Percentiles rank a stretch among this genome's conserved stretches.
These are phyloP conservation scores for Adela reaumurella DNA, from an alignment of 2,888 invertebrate genomes.

Conservation along the genomic window DNA sequence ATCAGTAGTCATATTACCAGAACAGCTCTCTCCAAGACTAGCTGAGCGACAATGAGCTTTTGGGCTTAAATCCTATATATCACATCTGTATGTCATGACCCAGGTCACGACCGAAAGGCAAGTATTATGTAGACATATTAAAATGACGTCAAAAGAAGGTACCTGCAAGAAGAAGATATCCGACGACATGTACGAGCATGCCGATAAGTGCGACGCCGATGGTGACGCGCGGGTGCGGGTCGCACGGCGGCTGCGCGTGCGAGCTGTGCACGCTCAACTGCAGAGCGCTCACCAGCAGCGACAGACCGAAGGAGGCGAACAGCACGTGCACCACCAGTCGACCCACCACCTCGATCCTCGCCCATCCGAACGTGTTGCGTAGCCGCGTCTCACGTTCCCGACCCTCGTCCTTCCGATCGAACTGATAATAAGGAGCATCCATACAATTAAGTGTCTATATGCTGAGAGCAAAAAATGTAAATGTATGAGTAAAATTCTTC, in stretches of 20 bases:
- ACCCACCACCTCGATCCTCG: slow-evolving; percentile 82
- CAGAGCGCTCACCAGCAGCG: slow-evolving; percentile 74
- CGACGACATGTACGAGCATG: slow-evolving; percentile 70
- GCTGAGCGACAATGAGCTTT: too few relatives aligned
- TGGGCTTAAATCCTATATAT: too few relatives aligned
- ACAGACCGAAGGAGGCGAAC: slow-evolving; percentile 78
- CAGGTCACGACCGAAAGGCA: too few relatives aligned
- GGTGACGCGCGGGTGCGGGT: slow-evolving; percentile 64
- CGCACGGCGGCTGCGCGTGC: slow-evolving; percentile 36
- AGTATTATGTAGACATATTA: too few relatives aligned
- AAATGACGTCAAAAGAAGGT: slow-evolving; percentile 9
- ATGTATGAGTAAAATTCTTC: too few relatives aligned
- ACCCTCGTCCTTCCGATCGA: slow-evolving; percentile 46
- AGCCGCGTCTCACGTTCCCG: slow-evolving; percentile 64
- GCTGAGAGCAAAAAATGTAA: too few relatives aligned
- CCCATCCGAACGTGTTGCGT: slow-evolving; percentile 91
- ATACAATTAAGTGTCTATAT: too few relatives aligned
- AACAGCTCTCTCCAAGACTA: too few relatives aligned
- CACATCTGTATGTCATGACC: too few relatives aligned
- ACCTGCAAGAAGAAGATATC: slow-evolving; percentile 79
- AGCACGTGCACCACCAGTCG: slow-evolving; percentile 79
- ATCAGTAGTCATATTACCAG: too few relatives aligned
- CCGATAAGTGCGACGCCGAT: slow-evolving; percentile 76
- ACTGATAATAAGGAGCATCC: too few relatives aligned
- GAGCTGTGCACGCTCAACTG: slow-evolving; percentile 72